These are phyloP conservation scores for Oryzias dopingdopingensis DNA, from an alignment of 2,797 vertebrate genomes.

Conservation along the genomic window DNA sequence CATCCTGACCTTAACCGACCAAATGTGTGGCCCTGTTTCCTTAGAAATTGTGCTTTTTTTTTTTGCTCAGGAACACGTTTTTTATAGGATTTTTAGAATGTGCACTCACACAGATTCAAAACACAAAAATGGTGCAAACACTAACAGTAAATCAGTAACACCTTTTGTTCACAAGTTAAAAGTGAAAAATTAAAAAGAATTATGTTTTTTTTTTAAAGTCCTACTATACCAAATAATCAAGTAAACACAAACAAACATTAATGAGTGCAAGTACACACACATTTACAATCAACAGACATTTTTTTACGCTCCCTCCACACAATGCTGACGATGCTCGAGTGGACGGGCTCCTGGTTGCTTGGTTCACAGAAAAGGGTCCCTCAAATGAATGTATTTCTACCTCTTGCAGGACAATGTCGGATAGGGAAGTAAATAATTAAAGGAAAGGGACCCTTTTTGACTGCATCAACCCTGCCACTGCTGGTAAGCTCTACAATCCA, in stretches of 20 bases:
- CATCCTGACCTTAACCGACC: slow-evolving; percentile 48
- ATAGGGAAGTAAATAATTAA: slow-evolving; percentile 90
- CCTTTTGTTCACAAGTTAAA: slow-evolving; percentile 53
- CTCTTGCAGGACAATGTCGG: slow-evolving; percentile 87
- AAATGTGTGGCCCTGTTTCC: slow-evolving; percentile 26
- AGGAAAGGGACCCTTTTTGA: slow-evolving; percentile 87
- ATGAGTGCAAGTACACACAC: slow-evolving; percentile 25
- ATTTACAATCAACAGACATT: slow-evolving; percentile 56
- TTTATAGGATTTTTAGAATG: slow-evolving; percentile 11
- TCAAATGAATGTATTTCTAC: slow-evolving; percentile 85
- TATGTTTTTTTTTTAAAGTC: no score
- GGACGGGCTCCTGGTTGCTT: slow-evolving; percentile 77
- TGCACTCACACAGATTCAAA: slow-evolving; percentile 44
- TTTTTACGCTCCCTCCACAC: slow-evolving; percentile 60
- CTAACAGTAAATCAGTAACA: slow-evolving; percentile 48
- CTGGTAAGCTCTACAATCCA: slow-evolving; percentile 87
- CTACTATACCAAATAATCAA: no score
- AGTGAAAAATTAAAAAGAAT: no score
- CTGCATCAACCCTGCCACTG: slow-evolving; percentile 87
- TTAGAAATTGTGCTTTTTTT: slow-evolving; percentile 20
- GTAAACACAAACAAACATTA: slow-evolving; percentile 15
- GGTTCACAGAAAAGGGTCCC: slow-evolving; percentile 83
- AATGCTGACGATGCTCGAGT: slow-evolving; percentile 81
- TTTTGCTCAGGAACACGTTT: slow-evolving; percentile 14
- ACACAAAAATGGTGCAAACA: slow-evolving; percentile 18